These are phyloP conservation scores for Archivesica marissinica DNA, from an alignment of 1,140 invertebrate species.

Conservation along the genomic window DNA sequence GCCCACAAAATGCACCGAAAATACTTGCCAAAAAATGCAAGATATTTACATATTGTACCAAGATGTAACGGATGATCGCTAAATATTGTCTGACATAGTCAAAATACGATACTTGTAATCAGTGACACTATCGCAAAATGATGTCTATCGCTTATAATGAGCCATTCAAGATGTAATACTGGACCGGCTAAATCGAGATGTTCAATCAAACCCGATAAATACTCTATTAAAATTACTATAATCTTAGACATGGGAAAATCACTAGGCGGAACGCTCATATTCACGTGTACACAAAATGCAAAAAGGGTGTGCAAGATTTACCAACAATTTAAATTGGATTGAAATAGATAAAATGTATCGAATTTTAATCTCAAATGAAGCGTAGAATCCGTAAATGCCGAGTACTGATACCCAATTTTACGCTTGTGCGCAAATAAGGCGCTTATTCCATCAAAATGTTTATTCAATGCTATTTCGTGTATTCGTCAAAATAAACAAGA, in stretches of 20 bases:
- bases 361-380: slow-evolving; percentile 27
- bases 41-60: no score
- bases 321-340: neutral
- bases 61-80: no score
- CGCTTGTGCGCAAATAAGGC: no score
- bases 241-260: slow-evolving; percentile 32
- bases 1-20: no score
- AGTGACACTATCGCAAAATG: slow-evolving; percentile 39
- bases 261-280: neutral
- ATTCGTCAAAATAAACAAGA: neutral
- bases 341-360: slow-evolving; percentile 21
- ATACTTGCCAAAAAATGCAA: no score
- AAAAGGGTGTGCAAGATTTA: slow-evolving; percentile 30
- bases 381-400: neutral
- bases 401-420: neutral
- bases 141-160: slow-evolving; percentile 22
- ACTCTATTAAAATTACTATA: slow-evolving; percentile 9
- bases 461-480: neutral
- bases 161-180: slow-evolving; percentile 8
- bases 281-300: neutral
- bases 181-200: neutral
- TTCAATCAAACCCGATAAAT: slow-evolving; percentile 36
- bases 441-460: slow-evolving; percentile 1
- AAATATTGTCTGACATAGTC: no score
- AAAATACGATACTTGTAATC: no score